phyloP scores from a whole-genome alignment of 2,113 vertebrate species.

The Herpailurus yagouaroundi region DNA sequence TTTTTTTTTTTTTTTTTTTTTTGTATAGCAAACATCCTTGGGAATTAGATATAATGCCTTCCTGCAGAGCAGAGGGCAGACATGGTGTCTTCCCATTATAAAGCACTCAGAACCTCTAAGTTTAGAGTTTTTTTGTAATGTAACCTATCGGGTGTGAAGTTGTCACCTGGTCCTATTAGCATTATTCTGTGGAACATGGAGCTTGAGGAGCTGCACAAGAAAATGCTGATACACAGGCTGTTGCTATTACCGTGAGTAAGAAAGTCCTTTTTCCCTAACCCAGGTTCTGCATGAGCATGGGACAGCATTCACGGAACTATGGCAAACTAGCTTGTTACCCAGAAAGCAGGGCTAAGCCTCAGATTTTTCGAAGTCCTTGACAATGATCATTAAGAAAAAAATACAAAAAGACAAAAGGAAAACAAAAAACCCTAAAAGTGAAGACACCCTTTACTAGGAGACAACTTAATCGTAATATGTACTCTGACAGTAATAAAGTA shows the following conservation, averaged over 20 bases:
- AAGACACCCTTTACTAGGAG: conserved; percentile 60
- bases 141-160: background rate
- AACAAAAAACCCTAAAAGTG: conserved; percentile 46
- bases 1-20: conserved; percentile 43
- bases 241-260: background rate
- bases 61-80: background rate
- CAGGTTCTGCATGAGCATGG: no score
- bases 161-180: background rate
- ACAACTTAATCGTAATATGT: conserved; percentile 61
- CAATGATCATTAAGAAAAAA: background rate
- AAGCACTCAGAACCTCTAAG: background rate
- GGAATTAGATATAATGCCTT: background rate
- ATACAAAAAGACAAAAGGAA: background rate
- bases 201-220: background rate
- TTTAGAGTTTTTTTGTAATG: background rate
- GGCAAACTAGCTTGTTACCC: background rate
- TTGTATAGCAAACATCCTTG: background rate
- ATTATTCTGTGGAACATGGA: background rate
- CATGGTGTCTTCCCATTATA: background rate
- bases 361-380: background rate
- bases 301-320: background rate
- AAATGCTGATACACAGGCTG: background rate
- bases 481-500: conserved; percentile 66
- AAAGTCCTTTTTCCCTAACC: background rate
- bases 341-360: background rate